These are phyloP conservation scores for Anguilla japonica DNA, from an alignment of 2,113 vertebrate genomes.

Conservation along the genomic window DNA sequence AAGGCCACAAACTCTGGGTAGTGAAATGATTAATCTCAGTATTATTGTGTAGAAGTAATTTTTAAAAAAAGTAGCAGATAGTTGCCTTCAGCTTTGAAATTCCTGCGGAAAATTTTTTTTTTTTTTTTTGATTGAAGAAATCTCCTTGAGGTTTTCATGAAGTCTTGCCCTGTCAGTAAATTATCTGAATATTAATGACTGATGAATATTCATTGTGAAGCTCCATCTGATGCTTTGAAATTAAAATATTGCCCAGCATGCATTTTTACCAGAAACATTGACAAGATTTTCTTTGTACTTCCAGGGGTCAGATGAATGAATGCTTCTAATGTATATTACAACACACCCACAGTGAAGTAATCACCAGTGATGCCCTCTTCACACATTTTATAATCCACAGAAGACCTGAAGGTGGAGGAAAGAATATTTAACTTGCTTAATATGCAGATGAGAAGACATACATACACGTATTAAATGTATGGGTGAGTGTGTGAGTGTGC, in stretches of 20 bases:
- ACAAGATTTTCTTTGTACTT: background rate
- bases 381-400: too few relatives aligned
- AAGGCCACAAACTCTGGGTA: too few relatives aligned
- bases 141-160: background rate
- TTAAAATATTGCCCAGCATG: constrained; percentile 3
- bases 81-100: too few relatives aligned
- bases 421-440: too few relatives aligned
- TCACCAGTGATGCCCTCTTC: too few relatives aligned
- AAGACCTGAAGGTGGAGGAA: too few relatives aligned
- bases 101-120: too few relatives aligned
- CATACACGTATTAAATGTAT: too few relatives aligned
- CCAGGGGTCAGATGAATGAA: background rate
- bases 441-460: too few relatives aligned
- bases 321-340: too few relatives aligned
- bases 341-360: too few relatives aligned
- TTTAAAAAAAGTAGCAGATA: background rate
- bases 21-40: background rate
- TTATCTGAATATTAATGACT: background rate
- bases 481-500: background rate
- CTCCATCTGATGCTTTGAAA: background rate
- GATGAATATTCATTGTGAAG: background rate
- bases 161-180: background rate
- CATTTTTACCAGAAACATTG: background rate
- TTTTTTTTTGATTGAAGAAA: too few relatives aligned
- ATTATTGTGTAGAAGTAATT: background rate